Conservation (phyloP, 2,797 vertebrate species). For the Girardinus metallicus region DNA sequence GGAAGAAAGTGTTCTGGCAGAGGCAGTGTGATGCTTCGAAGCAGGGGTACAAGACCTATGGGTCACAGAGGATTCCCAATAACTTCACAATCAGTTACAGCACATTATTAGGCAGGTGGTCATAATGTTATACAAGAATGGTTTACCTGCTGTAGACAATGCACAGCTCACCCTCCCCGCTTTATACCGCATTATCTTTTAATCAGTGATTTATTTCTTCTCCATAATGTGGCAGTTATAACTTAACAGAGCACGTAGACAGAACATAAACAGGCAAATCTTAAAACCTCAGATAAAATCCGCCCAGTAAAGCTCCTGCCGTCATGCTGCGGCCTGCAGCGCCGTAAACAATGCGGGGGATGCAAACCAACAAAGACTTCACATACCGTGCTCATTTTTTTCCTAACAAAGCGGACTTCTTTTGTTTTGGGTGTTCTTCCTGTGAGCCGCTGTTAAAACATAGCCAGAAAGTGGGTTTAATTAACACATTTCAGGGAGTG, state of each 20-base stretch:
- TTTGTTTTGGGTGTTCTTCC: too few relatives aligned
- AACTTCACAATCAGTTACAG: background rate
- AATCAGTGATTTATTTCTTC: background rate
- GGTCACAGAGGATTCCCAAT: background rate
- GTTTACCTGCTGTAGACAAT: background rate
- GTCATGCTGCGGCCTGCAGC: slow-evolving; percentile 15
- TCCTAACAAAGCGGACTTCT: background rate
- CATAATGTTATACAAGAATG: background rate
- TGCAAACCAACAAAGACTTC: background rate
- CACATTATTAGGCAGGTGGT: background rate
- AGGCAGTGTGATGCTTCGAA: background rate
- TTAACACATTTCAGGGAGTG: background rate
- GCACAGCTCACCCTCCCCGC: background rate
- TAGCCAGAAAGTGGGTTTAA: background rate
- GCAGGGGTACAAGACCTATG: background rate
- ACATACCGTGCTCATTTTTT: slow-evolving; percentile 43
- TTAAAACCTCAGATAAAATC: background rate
- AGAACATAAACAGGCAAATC: background rate
- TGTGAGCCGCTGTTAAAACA: fast-evolving
- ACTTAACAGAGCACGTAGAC: background rate
- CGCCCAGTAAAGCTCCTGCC: background rate
- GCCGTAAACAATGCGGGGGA: slow-evolving; percentile 1
- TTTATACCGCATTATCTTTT: background rate
- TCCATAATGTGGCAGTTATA: background rate
- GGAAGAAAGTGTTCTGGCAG: background rate